Conservation (phyloP, 2,797 vertebrate species). For the Zenarchopterus dispar region DNA sequence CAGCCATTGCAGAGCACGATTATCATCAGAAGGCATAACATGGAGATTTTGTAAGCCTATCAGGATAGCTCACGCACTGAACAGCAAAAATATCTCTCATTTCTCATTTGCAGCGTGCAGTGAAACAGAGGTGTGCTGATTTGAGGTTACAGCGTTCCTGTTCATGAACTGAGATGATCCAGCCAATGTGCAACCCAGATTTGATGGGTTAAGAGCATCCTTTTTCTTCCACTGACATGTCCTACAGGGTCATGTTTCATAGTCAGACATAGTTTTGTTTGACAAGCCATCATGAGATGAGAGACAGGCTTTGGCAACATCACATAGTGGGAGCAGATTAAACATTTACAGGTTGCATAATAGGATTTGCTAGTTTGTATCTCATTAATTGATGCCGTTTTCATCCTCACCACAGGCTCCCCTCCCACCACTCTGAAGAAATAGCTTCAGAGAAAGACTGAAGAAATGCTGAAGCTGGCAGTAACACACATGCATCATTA, state of each 20-base stretch:
- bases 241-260: slow-evolving; percentile 9
- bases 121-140: slow-evolving; percentile 58
- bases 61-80: slow-evolving; percentile 14
- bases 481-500: slow-evolving; percentile 54
- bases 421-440: slow-evolving; percentile 37
- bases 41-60: slow-evolving; percentile 26
- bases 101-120: slow-evolving; percentile 29
- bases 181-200: slow-evolving; percentile 30
- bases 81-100: not conserved
- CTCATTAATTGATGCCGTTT: slow-evolving; percentile 64
- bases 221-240: slow-evolving; percentile 13
- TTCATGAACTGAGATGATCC: slow-evolving; percentile 22
- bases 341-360: slow-evolving; percentile 63
- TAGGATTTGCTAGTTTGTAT: slow-evolving; percentile 56
- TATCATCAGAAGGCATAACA: slow-evolving; percentile 45
- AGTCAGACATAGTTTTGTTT: slow-evolving; percentile 15
- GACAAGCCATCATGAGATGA: slow-evolving; percentile 45
- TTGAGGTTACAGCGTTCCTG: slow-evolving; percentile 62
- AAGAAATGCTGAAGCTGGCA: slow-evolving; percentile 47
- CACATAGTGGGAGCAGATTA: slow-evolving; percentile 43
- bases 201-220: not conserved
- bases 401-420: slow-evolving; percentile 43
- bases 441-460: slow-evolving; percentile 19
- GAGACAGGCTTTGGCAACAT: slow-evolving; percentile 41
- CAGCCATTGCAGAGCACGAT: slow-evolving; percentile 31